Conservation (phyloP, 2,888 invertebrate species). For the Heteromurus nitidus region DNA sequence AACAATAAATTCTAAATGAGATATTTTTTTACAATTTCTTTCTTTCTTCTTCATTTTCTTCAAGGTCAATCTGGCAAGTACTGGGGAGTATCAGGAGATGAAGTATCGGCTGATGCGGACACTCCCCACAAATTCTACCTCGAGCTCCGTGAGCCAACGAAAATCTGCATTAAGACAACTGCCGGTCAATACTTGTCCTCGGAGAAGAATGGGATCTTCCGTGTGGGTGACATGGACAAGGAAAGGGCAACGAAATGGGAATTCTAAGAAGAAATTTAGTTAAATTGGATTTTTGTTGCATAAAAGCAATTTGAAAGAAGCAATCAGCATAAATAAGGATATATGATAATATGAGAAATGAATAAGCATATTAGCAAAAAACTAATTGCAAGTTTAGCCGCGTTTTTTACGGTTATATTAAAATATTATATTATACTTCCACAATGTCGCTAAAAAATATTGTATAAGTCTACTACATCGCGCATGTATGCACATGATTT, state of each 20-base stretch:
- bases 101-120: conserved; percentile 90
- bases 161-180: conserved; percentile 89
- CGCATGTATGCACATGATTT: not conserved
- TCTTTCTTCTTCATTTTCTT: conserved; percentile 72
- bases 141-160: conserved; percentile 93
- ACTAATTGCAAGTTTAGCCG: too few relatives aligned
- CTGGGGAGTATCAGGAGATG: conserved; percentile 93
- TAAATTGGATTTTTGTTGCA: not conserved
- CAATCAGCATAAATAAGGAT: not conserved
- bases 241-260: conserved; percentile 94
- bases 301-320: not conserved
- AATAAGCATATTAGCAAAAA: not conserved
- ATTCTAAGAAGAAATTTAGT: conserved; percentile 80
- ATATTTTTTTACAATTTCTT: too few relatives aligned
- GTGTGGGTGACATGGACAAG: conserved; percentile 86
- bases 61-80: conserved; percentile 93
- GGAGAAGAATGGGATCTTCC: conserved; percentile 93
- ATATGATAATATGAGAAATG: not conserved
- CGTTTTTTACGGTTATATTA: too few relatives aligned
- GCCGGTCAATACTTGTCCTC: conserved; percentile 88
- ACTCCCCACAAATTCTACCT: conserved; percentile 87
- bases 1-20: too few relatives aligned
- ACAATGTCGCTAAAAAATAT: not conserved
- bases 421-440: not conserved
- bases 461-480: not conserved